These are phyloP conservation scores for Melikaiella ostensackeni DNA, from an alignment of 2,888 invertebrate species.

Conservation along the genomic window DNA sequence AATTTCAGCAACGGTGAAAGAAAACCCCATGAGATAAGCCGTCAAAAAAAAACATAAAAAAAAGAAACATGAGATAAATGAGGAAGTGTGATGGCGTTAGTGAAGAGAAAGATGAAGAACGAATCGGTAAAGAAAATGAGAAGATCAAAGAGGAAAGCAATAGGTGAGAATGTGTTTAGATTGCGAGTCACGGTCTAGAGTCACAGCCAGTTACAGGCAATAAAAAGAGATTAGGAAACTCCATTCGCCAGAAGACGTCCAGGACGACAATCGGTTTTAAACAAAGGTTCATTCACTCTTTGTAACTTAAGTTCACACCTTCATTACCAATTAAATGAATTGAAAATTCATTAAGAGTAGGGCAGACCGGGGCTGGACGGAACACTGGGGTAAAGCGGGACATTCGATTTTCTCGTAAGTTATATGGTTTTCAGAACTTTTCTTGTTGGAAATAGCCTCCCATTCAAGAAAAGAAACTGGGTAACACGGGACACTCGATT, in stretches of 20 bases:
- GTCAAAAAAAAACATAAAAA: conserved; percentile 9
- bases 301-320: background rate
- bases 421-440: too few species aligned
- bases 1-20: background rate
- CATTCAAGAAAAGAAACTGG: too few species aligned
- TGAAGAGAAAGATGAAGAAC: conserved; percentile 26
- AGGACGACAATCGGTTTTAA: background rate
- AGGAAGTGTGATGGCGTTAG: background rate
- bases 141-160: conserved; percentile 37
- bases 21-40: background rate
- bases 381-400: too few species aligned
- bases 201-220: conserved; percentile 71
- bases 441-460: too few species aligned
- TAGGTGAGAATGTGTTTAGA: conserved; percentile 58
- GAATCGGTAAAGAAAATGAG: conserved; percentile 36
- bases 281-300: background rate
- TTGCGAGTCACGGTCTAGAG: conserved; percentile 66
- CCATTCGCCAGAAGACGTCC: conserved; percentile 55
- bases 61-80: conserved; percentile 1
- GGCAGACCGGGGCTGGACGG: too few species aligned
- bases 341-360: background rate
- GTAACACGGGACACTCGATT: too few species aligned
- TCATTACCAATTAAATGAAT: background rate
- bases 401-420: too few species aligned
- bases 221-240: conserved; percentile 74